phyloP scores from a whole-genome alignment of 2,113 vertebrate species.

The Mustela lutreola region DNA sequence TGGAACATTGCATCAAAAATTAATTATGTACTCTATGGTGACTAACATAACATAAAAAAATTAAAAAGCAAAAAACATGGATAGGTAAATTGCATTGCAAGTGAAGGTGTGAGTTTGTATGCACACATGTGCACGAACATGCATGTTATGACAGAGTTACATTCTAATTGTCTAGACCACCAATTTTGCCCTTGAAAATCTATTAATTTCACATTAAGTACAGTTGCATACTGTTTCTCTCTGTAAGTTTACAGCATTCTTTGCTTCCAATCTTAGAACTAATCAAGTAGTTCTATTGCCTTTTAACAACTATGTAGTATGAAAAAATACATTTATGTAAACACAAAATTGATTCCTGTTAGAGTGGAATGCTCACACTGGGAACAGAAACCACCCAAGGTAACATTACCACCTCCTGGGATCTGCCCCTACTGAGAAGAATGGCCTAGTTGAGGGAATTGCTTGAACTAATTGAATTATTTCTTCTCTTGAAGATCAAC shows the following conservation, averaged over 20 bases:
- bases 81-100: slow-evolving; percentile 4
- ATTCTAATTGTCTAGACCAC: neutral
- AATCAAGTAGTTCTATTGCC: neutral
- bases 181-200: slow-evolving; percentile 33
- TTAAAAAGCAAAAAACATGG: too few species aligned
- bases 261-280: neutral
- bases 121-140: neutral
- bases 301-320: slow-evolving; percentile 46
- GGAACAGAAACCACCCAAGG: neutral
- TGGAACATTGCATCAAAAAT: too few species aligned
- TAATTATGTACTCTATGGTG: too few species aligned
- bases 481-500: neutral
- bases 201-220: slow-evolving; percentile 29
- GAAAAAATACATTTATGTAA: slow-evolving; percentile 53
- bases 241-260: neutral
- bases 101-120: neutral
- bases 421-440: neutral
- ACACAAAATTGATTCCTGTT: slow-evolving; percentile 5
- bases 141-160: neutral
- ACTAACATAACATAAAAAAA: too few species aligned
- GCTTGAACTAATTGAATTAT: slow-evolving; percentile 21
- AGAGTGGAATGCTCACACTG: slow-evolving; percentile 15
- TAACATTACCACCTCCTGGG: neutral
- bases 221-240: neutral
- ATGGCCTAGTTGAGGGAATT: slow-evolving; percentile 42